A percentile compares a stretch with the other conserved stretches of the same genome.
phyloP scores from a whole-genome alignment of 2,113 vertebrate species.

The Rousettus leschenaultii region DNA sequence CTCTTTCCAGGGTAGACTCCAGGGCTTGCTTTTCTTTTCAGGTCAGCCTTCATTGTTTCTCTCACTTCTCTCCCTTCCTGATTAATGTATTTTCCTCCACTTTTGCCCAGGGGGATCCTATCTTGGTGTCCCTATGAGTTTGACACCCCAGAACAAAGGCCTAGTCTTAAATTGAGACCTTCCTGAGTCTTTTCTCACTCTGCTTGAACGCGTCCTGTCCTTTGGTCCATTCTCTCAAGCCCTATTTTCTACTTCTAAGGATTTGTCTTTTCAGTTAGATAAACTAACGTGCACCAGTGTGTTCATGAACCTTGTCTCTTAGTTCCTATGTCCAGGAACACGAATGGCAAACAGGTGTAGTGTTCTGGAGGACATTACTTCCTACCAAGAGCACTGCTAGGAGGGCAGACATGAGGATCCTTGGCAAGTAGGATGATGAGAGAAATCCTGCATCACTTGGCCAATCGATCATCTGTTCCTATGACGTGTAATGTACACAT shows the following conservation, averaged over 20 bases:
- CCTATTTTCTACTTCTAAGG: neutral
- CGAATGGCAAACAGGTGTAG: neutral
- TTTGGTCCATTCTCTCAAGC: neutral
- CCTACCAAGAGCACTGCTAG: neutral
- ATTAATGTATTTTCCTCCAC: neutral
- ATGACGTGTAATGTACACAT: neutral
- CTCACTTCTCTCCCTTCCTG: neutral
- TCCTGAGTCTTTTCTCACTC: neutral
- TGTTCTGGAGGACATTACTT: neutral
- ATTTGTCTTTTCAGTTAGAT: neutral
- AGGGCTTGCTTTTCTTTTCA: neutral
- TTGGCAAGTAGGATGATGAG: neutral
- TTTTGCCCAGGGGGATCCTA: neutral
- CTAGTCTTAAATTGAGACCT: neutral
- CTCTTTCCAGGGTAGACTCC: neutral
- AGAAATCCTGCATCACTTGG: neutral
- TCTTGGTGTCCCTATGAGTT: neutral
- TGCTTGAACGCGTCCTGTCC: neutral
- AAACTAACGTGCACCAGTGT: neutral
- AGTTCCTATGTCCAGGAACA: neutral
- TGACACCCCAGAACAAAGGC: neutral
- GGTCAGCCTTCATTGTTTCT: neutral
- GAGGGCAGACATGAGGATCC: neutral
- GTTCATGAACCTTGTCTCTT: neutral
- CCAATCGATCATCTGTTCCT: neutral